A percentile compares a stretch with the other conserved stretches of the same genome.
Conservation (phyloP, 1,140 invertebrate genomes). For the Aricia agestis region DNA sequence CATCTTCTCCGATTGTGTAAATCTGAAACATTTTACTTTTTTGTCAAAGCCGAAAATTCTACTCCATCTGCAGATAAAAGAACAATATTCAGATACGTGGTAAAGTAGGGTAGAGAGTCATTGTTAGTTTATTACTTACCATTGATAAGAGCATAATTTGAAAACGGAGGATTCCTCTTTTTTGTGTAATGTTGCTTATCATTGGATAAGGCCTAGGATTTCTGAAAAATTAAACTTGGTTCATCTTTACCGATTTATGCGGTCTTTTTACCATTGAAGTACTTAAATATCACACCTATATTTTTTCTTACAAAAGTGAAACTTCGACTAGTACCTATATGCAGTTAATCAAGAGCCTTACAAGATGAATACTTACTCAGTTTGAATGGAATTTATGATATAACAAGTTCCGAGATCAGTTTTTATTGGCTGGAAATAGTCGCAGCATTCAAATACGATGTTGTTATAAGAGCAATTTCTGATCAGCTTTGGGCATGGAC, state of each 20-base stretch:
- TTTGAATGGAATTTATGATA: conserved; percentile 81
- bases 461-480: conserved; percentile 79
- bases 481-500: conserved; percentile 76
- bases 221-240: conserved; percentile 33
- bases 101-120: neutral
- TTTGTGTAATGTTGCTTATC: conserved; percentile 71
- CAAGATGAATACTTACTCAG: conserved; percentile 58
- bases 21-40: conserved; percentile 56
- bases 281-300: too few species aligned
- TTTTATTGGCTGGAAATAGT: conserved; percentile 78
- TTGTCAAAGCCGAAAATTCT: too few species aligned
- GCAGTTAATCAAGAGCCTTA: too few species aligned
- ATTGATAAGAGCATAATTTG: conserved; percentile 73
- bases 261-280: too few species aligned
- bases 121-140: conserved; percentile 67
- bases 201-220: conserved; percentile 56
- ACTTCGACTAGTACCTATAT: too few species aligned
- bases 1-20: conserved; percentile 78
- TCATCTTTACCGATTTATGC: too few species aligned
- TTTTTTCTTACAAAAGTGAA: too few species aligned
- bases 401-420: conserved; percentile 82
- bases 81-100: too few species aligned
- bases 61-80: too few species aligned
- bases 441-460: conserved; percentile 80
- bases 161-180: conserved; percentile 75